phyloP scores from a whole-genome alignment of 2,797 vertebrate genomes.

The Enteromius mattozi region DNA sequence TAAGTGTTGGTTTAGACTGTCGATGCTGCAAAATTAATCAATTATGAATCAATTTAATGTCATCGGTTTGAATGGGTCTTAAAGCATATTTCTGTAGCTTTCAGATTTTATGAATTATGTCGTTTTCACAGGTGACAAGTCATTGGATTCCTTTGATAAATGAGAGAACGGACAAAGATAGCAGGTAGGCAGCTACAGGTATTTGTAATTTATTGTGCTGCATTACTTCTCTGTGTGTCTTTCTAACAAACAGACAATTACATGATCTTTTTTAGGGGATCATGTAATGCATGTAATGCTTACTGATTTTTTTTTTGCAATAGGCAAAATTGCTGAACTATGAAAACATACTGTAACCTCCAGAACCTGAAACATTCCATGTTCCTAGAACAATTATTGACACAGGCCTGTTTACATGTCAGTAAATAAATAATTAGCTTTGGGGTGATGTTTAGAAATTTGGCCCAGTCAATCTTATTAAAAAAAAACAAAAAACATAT shows the following conservation, averaged over 20 bases:
- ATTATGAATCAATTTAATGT: neutral
- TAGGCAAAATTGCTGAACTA: neutral
- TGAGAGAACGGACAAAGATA: conserved; percentile 97
- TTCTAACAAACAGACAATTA: neutral
- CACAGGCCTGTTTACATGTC: neutral
- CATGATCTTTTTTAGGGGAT: neutral
- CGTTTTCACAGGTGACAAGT: conserved; percentile 86
- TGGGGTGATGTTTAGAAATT: neutral
- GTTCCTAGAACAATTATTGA: neutral
- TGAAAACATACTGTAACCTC: neutral
- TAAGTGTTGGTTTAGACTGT: too few relatives aligned
- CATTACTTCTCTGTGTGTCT: neutral
- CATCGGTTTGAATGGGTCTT: too few relatives aligned
- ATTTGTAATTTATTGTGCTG: conserved; percentile 20
- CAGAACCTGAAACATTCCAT: neutral
- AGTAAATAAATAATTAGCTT: neutral
- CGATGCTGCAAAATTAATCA: neutral
- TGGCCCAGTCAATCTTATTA: neutral
- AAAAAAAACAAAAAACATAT: too few relatives aligned
- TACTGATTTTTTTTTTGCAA: neutral
- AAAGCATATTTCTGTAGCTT: too few relatives aligned
- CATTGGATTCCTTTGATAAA: conserved; percentile 98
- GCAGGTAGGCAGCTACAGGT: conserved; percentile 80
- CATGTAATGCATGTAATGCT: neutral
- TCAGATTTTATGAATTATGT: neutral